These are phyloP conservation scores for Neodiprion pinetum DNA, from an alignment of 1,140 invertebrate species.

Conservation along the genomic window DNA sequence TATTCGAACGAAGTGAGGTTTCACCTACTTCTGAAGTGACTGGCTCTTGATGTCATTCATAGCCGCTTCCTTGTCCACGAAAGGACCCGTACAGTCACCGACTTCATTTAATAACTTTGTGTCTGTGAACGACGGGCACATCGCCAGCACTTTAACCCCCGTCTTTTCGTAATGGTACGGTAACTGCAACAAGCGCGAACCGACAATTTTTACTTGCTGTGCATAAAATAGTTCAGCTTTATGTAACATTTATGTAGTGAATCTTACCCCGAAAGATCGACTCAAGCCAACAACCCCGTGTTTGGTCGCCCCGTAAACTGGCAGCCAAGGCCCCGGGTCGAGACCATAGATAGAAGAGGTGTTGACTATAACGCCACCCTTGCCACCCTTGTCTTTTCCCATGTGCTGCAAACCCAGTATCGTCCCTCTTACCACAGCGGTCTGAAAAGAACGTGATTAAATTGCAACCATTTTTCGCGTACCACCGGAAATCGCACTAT, in stretches of 20 bases:
- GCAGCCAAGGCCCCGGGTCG: constrained; percentile 62
- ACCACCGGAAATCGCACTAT: too few relatives aligned
- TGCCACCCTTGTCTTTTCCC: constrained; percentile 59
- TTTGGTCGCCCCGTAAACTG: constrained; percentile 70
- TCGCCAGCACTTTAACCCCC: constrained; percentile 59
- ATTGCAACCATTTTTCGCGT: too few relatives aligned
- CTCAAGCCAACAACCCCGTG: constrained; percentile 60
- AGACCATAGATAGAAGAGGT: constrained; percentile 66
- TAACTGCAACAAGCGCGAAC: neutral
- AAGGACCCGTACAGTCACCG: constrained; percentile 32
- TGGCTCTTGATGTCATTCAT: constrained; percentile 26
- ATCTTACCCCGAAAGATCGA: constrained; percentile 35
- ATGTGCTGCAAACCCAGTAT: constrained; percentile 49
- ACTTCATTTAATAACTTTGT: constrained; percentile 44
- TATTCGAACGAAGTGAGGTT: neutral
- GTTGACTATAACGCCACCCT: constrained; percentile 43
- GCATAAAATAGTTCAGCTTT: neutral
- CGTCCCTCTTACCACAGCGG: neutral
- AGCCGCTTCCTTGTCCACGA: too few relatives aligned
- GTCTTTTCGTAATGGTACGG: constrained; percentile 29
- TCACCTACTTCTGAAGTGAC: too few relatives aligned
- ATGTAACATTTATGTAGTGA: neutral
- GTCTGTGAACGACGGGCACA: constrained; percentile 61
- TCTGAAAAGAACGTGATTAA: too few relatives aligned
- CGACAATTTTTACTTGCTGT: neutral